Evolutionary conservation across 2,797 vertebrate genomes (phyloP), one percentile per base, ranked within the genome.

Genomic region (Etheostoma nigrum): DNA sequence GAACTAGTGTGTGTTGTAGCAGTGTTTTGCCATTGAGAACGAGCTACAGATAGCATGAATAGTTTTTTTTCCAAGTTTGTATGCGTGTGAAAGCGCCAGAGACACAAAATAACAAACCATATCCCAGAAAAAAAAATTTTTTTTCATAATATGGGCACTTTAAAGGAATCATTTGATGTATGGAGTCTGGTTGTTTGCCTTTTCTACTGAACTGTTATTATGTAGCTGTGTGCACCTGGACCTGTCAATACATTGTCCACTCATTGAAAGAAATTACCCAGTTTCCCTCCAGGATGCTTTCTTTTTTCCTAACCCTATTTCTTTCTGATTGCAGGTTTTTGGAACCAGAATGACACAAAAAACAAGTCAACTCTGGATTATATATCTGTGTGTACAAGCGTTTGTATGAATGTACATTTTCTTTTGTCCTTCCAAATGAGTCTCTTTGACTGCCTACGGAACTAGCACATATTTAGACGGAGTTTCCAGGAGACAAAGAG

Each of bases 181-280:
- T 6, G 4, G 25, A 60, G 48, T 18, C 51, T 40, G 33, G 19
- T 44, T 52, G 36, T 78, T 70, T 2, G 6, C 10, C 49, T 58
- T n/a, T 36, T 47, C 16, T 18, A 25, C 47, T 53, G 15, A 55
- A 55, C 51, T 61, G 18, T 54, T 68, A 52, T 14, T 30, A 54
- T 72, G 63, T 67, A 27, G n/a, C 9, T 52, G 55, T 59, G 48
- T 70, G 53, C 65, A 84, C 66, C 68, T 47, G 27, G 27, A 68
- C 55, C 15, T 78, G 27, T 73, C 52, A 68, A 54, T 25, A 51
- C 48, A 8, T 33, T 72, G 72, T 60, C 27, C 57, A 1, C 48
- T 83, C 81, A 88, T 74, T 81, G 59, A 80, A 84, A 85, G 81
- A 66, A 87, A 40, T 82, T 52, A 76, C 65, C 30, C 40, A 7